Evolutionary conservation across 2,888 invertebrate genomes (phyloP), one percentile per base, ranked within the genome.

Genomic region (Deroplatys truncata): DNA sequence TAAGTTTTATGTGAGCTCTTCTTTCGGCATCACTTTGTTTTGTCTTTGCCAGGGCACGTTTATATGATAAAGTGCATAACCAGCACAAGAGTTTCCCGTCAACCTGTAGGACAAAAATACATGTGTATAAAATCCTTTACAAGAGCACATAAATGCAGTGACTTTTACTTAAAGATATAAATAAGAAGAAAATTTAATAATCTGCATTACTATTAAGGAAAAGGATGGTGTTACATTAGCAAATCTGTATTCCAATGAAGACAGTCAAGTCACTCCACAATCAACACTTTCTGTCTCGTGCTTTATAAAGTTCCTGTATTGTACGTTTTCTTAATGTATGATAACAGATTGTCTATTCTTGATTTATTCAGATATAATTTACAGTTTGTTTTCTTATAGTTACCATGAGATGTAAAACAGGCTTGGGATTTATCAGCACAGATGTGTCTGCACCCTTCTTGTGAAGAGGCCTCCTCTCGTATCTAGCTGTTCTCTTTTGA

Each of bases 61-160:
- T 98, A 93, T 97, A 98, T 0, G 98, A 98, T 92, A 98, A 95
- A 28, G 98, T 98, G 94, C 99, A 99, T 90, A 99, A 94, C 98
- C 98, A 99, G 93, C 99, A 99, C 56, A 99, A 94, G 90, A 98
- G 94, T 94, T 98, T 99, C 8, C 98, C 98, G 93, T 99, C 98
- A 91, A 98, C 97, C 98, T 98, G 94, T 88, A 94, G 94, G 91
- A 91, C 90, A 91, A 25, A 25, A 72, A 72, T 72, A 7, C 56
- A 72, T 72, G 20, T 72, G 16, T 72, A 84, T 85, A 56, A 87
- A 72, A 72, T 16, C 16, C 25, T 72, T 20, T 72, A 43, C 20
- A 72, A 72, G 4, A 72, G 56, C 20, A 72, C 25, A 5, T 72
- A 25, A 72, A 20, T 72, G 16, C 56, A 72, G 56, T 20, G 7